A percentile compares a stretch with the other conserved stretches of the same genome.
phyloP scores from a whole-genome alignment of 1,140 invertebrate genomes.

The Drosophila subpulchrella region DNA sequence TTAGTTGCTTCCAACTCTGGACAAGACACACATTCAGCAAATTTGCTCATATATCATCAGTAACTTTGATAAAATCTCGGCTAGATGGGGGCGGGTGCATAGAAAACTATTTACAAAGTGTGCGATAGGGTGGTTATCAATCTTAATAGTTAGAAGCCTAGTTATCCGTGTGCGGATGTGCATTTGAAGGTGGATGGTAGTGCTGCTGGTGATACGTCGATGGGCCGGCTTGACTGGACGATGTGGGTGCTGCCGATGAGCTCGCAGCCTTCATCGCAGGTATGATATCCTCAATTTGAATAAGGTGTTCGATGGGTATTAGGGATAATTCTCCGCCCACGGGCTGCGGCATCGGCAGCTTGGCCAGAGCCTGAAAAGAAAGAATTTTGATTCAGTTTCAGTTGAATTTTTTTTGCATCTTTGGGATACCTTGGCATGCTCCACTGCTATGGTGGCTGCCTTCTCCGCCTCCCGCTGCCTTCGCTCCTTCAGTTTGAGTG shows the following conservation, averaged over 20 bases:
- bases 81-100: conserved; percentile 53
- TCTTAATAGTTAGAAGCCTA: conserved; percentile 28
- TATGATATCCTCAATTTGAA: conserved; percentile 88
- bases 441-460: conserved; percentile 85
- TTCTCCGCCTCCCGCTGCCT: conserved; percentile 90
- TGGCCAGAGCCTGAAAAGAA: conserved; percentile 64
- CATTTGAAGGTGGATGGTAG: conserved; percentile 45
- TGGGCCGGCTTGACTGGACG: conserved; percentile 53
- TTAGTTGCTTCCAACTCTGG: conserved; percentile 75
- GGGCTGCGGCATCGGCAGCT: conserved; percentile 82
- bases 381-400: not conserved
- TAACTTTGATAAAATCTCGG: conserved; percentile 46
- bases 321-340: conserved; percentile 91
- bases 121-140: conserved; percentile 18
- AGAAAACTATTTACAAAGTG: conserved; percentile 77
- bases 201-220: conserved; percentile 47
- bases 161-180: conserved; percentile 59
- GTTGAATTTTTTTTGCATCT: not conserved
- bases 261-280: conserved; percentile 55
- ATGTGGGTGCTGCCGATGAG: conserved; percentile 42
- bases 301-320: conserved; percentile 91
- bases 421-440: conserved; percentile 79
- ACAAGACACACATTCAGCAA: conserved; percentile 81
- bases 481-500: conserved; percentile 90
- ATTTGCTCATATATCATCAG: conserved; percentile 69